These are phyloP conservation scores for Lagria hirta DNA, from an alignment of 2,888 invertebrate species.

Conservation along the genomic window DNA sequence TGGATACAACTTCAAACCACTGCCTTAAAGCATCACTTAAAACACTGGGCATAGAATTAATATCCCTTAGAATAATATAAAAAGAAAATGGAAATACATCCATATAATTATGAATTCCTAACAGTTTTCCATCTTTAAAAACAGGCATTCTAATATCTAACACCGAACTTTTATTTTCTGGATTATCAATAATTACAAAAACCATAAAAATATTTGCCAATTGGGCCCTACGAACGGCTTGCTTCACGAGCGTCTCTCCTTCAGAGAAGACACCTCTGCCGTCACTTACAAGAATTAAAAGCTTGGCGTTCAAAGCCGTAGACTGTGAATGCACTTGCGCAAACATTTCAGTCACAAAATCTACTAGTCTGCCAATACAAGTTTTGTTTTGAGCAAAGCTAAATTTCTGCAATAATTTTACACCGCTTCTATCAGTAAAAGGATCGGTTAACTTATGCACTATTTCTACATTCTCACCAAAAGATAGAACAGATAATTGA, in stretches of 20 bases:
- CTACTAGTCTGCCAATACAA: constrained; percentile 77
- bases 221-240: constrained; percentile 78
- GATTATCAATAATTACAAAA: constrained; percentile 95
- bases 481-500: constrained; percentile 87
- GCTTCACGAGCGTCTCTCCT: constrained; percentile 74
- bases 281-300: constrained; percentile 92
- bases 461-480: constrained; percentile 82
- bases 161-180: constrained; percentile 89
- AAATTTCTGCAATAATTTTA: constrained; percentile 76
- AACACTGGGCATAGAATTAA: constrained; percentile 83
- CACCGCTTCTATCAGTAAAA: constrained; percentile 85
- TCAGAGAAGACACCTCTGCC: constrained; percentile 91
- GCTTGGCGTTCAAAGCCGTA: constrained; percentile 70
- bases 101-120: constrained; percentile 79
- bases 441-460: constrained; percentile 85
- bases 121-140: constrained; percentile 62
- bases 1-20: constrained; percentile 96
- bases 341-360: constrained; percentile 73
- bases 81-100: constrained; percentile 98
- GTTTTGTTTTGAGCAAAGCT: constrained; percentile 90
- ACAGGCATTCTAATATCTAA: constrained; percentile 82
- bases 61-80: constrained; percentile 90
- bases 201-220: constrained; percentile 87
- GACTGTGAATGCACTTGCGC: constrained; percentile 54
- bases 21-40: constrained; percentile 95